phyloP scores from a whole-genome alignment of 64 coral and sea anemone species.

The Stylophora pistillata region DNA sequence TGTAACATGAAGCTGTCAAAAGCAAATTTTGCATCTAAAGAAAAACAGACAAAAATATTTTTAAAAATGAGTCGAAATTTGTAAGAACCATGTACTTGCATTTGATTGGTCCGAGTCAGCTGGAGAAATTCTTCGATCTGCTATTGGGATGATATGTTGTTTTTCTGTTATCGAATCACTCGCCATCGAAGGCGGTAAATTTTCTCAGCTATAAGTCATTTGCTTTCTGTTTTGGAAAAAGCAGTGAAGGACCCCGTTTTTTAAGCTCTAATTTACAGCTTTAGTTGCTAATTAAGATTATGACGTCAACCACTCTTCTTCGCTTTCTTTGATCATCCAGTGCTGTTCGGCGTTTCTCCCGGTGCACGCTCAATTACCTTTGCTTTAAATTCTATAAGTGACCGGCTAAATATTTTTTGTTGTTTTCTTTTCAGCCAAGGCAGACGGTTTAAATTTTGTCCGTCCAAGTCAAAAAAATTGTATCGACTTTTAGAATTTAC shows the following conservation, averaged over 20 bases:
- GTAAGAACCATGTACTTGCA: not conserved
- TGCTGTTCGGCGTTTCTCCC: not conserved
- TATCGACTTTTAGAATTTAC: too few species aligned
- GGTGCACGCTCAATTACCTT: too few species aligned
- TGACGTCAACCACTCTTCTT: constrained; percentile 8
- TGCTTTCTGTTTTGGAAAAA: too few species aligned
- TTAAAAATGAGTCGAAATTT: too few species aligned
- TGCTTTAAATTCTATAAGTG: not conserved
- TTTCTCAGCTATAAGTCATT: not conserved
- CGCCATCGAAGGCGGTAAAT: not conserved
- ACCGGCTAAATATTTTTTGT: too few species aligned
- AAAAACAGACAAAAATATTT: too few species aligned
- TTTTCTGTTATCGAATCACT: not conserved
- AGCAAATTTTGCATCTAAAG: too few species aligned
- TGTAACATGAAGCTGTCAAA: too few species aligned
- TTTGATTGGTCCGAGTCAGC: not conserved
- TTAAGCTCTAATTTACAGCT: not conserved
- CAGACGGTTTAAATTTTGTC: too few species aligned
- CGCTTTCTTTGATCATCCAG: not conserved
- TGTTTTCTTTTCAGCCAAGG: too few species aligned
- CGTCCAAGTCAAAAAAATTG: too few species aligned
- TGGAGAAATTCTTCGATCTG: constrained; percentile 10
- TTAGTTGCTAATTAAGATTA: constrained; percentile 16
- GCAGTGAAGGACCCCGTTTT: not conserved
- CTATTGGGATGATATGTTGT: not conserved